phyloP scores from a whole-genome alignment of 2,888 invertebrate species.

The Xiphydria camelus region DNA sequence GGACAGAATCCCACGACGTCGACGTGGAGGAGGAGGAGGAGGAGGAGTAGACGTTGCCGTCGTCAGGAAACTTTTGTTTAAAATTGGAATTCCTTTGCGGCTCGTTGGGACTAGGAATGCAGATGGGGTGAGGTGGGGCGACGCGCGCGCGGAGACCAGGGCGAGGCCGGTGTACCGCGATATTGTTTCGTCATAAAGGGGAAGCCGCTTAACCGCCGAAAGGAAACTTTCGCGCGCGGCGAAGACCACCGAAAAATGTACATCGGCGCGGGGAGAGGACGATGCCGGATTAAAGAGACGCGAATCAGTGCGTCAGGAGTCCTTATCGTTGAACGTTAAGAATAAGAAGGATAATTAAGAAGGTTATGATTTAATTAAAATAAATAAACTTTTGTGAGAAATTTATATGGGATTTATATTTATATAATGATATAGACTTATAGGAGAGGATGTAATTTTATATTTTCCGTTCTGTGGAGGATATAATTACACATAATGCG shows the following conservation, averaged over 20 bases:
- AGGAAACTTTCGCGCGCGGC: conserved; percentile 11
- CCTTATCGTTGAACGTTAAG: no score
- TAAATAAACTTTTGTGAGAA: no score
- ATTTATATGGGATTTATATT: no score
- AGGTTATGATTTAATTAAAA: no score
- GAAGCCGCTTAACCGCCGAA: conserved; percentile 25
- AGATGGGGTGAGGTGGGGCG: conserved; percentile 37
- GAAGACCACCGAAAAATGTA: background rate
- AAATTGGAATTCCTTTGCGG: conserved; percentile 54
- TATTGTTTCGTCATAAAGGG: conserved; percentile 44
- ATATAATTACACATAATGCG: no score
- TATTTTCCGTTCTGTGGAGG: no score
- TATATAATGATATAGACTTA: no score
- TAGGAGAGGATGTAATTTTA: no score
- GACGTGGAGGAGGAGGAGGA: conserved; percentile 3
- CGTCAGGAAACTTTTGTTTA: conserved; percentile 52
- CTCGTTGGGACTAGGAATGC: conserved; percentile 51
- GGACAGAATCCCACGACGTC: conserved; percentile 32
- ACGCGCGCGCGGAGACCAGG: conserved; percentile 2
- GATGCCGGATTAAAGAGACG: no score
- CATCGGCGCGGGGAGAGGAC: background rate
- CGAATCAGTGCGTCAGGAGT: no score
- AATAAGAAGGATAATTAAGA: no score
- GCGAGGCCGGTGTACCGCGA: conserved; percentile 30
- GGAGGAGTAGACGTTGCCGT: conserved; percentile 38